These are phyloP conservation scores for Bryconaethiops microstoma DNA, from an alignment of 2,797 vertebrate species.

Conservation along the genomic window DNA sequence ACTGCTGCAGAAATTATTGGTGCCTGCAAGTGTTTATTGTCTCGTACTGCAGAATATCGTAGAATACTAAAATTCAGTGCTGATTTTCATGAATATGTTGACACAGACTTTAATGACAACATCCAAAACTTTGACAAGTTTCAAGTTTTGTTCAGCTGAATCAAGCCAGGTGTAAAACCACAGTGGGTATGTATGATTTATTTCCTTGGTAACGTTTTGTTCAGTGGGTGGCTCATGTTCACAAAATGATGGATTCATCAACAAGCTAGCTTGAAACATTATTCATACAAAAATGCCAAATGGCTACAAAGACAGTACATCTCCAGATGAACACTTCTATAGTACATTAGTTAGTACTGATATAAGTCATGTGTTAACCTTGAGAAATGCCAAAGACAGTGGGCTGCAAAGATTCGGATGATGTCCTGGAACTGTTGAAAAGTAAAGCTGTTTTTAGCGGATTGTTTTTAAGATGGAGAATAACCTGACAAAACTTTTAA, in stretches of 20 bases:
- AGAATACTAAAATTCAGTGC: constrained; percentile 8
- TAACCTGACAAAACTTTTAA: not conserved
- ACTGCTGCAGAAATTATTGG: constrained; percentile 9
- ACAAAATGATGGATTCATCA: not conserved
- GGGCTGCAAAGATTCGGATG: not conserved
- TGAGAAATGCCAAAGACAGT: no score
- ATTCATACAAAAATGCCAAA: no score
- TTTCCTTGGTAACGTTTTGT: not conserved
- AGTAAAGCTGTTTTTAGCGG: not conserved
- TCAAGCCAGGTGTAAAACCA: constrained; percentile 2
- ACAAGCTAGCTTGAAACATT: not conserved
- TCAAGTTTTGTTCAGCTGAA: constrained; percentile 10
- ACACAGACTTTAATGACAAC: constrained; percentile 7
- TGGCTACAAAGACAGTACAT: no score
- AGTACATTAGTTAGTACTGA: no score
- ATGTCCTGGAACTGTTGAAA: not conserved
- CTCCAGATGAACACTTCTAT: no score
- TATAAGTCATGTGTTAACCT: no score
- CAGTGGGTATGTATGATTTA: constrained; percentile 4
- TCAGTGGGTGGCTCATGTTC: not conserved
- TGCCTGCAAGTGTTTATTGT: not conserved
- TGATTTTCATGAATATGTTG: constrained; percentile 9
- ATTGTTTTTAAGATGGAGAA: no score
- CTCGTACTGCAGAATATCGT: not conserved
- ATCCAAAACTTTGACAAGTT: constrained; percentile 17